Base-by-base conservation (phyloP, 1,140 invertebrate species). In the Brachionus rotundiformis region DNA sequence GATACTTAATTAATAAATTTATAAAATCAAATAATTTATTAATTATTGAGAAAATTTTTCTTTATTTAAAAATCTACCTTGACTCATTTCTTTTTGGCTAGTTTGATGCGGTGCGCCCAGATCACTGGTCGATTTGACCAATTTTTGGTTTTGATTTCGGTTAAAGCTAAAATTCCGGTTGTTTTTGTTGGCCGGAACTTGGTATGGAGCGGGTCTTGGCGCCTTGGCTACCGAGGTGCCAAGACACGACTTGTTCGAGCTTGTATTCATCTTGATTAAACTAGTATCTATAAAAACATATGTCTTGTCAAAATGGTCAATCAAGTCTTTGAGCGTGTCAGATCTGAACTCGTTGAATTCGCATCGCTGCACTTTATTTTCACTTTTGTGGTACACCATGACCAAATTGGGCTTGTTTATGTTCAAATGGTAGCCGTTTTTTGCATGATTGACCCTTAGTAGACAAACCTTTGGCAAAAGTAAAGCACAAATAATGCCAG, bases 281-380 rank as follows among this genome's bases (percentile, higher is more conserved):
- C 68, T 73, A 73, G 68, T 73, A 16, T 73, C 68, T 44, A 73
- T 73, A 23, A 73, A 73, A 44, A 73, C 68, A 73, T 73, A 73
- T 2, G 68, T 73, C 27, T 73, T 73, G 41, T 73, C 68, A 44
- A 73, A 73, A 44, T 31, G 23, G 3, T 73, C 68, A 31, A 73
- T 73, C 3, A 73, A 25, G 8, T 73, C 68, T 44, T 41, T 41
- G 3, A 73, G 23, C 1, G 36, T 41, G 25, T 73, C 36, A 2
- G 36, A 27, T 73, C 68, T 73, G 19, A 73, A 73, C 19, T 73
- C 68, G 39, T 27, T 44, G 41, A 73, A 73, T 11, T 73, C 68
- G 25, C 6, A 25, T 19, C 39, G 16, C 1, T 44, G 16, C 41
- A 73, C 41, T 44, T 73, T 41, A 6, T 73, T 44, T 5, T 79